Evolutionary conservation across 2,113 vertebrate species (phyloP).

Genomic region (Tachuris rubrigastra): DNA sequence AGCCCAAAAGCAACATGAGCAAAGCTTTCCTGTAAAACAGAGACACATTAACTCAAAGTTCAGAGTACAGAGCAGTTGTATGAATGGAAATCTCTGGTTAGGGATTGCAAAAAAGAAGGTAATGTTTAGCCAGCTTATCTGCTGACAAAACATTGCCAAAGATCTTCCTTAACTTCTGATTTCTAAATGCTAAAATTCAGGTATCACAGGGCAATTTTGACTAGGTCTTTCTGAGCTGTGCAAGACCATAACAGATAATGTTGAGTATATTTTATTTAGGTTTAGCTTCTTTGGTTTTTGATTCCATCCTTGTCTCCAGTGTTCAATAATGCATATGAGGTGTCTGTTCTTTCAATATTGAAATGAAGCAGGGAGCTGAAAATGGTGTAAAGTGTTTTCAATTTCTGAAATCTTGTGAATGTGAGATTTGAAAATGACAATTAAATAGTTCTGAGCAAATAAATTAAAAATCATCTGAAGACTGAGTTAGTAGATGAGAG

Average conservation of each 20-base stretch:
- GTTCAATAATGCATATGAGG: background rate
- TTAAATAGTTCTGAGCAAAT: background rate
- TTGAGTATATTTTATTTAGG: background rate
- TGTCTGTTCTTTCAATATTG: background rate
- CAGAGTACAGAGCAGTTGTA: slow-evolving; percentile 58
- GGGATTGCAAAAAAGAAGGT: slow-evolving; percentile 46
- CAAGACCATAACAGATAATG: background rate
- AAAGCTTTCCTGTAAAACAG: slow-evolving; percentile 59
- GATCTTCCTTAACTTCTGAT: slow-evolving; percentile 35
- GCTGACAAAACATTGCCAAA: slow-evolving; percentile 63
- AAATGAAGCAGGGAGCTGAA: background rate
- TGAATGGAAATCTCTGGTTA: slow-evolving; percentile 71
- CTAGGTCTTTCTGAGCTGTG: background rate
- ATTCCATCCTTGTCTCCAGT: background rate
- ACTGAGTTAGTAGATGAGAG: background rate
- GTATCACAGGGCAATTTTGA: background rate
- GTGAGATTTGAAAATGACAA: background rate
- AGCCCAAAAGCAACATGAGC: slow-evolving; percentile 3
- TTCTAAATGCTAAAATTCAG: background rate
- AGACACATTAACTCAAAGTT: slow-evolving; percentile 62
- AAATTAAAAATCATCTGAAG: background rate
- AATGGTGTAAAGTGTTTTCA: background rate
- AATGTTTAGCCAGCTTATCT: slow-evolving; percentile 63
- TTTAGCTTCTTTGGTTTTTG: background rate
- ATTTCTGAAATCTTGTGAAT: background rate